These are phyloP conservation scores for Avahi laniger DNA, from an alignment of 2,797 vertebrate species.

Conservation along the genomic window DNA sequence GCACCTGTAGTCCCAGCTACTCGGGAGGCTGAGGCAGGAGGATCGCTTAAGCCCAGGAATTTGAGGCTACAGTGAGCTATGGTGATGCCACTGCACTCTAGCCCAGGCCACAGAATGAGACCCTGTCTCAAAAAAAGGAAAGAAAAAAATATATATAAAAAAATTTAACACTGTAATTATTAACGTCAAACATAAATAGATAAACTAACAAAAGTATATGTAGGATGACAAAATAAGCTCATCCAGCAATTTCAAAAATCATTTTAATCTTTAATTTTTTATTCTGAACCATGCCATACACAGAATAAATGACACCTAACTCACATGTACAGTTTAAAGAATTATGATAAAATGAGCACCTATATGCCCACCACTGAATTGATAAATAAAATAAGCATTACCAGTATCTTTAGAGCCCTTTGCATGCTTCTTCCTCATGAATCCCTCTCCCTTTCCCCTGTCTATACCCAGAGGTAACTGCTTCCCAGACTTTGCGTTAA, in stretches of 20 bases:
- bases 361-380: neutral
- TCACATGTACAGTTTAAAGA: neutral
- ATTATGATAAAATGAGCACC: neutral
- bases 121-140: neutral
- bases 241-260: neutral
- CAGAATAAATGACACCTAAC: neutral
- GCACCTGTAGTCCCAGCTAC: neutral
- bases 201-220: neutral
- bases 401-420: too few relatives aligned
- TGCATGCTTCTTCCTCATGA: fast-evolving
- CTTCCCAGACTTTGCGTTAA: neutral
- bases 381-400: neutral
- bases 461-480: neutral
- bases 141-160: neutral
- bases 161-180: neutral
- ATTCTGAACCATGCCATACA: neutral
- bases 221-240: neutral
- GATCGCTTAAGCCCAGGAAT: neutral
- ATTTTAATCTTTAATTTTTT: neutral
- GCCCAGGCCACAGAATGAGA: neutral
- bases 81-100: neutral
- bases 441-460: fast-evolving
- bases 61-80: neutral
- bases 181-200: neutral
- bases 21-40: neutral